Evolutionary conservation across 2,888 invertebrate species (phyloP).

Genomic region (Onchidella celtica): DNA sequence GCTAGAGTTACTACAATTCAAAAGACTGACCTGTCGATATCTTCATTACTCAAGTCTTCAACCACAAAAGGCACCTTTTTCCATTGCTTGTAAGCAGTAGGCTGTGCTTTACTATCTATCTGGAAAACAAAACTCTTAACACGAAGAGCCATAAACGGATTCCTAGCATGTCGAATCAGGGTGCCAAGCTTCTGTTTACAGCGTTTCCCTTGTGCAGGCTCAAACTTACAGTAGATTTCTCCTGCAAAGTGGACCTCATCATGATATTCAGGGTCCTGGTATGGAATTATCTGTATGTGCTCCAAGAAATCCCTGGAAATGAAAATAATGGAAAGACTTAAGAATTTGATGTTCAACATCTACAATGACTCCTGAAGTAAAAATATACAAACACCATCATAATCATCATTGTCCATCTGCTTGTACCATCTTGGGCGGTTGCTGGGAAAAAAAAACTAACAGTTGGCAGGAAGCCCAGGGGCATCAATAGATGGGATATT

Average conservation of each 20-base stretch:
- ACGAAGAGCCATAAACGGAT: slow-evolving; percentile 20
- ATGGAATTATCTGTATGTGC: slow-evolving; percentile 22
- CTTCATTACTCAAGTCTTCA: slow-evolving; percentile 2
- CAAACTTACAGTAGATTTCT: slow-evolving; percentile 7
- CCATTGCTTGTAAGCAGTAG: slow-evolving; percentile 18
- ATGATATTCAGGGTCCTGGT: background rate
- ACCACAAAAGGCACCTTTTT: slow-evolving; percentile 4
- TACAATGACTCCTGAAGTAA: no score
- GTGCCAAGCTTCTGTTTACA: slow-evolving; percentile 25
- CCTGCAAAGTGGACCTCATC: slow-evolving; percentile 27
- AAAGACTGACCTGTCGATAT: slow-evolving; percentile 24
- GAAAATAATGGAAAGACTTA: background rate
- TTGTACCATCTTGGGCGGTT: no score
- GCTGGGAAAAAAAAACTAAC: no score
- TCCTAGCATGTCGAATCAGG: slow-evolving; percentile 16
- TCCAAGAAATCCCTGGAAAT: slow-evolving; percentile 20
- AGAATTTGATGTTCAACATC: no score
- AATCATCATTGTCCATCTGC: no score
- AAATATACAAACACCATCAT: no score
- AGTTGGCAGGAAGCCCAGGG: no score
- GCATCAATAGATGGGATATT: no score
- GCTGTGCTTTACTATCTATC: background rate
- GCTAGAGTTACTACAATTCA: no score
- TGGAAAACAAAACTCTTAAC: slow-evolving; percentile 17
- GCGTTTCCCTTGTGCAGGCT: slow-evolving; percentile 14